Conservation (phyloP, 2,113 vertebrate genomes). For the Gallinago jamesoni region DNA sequence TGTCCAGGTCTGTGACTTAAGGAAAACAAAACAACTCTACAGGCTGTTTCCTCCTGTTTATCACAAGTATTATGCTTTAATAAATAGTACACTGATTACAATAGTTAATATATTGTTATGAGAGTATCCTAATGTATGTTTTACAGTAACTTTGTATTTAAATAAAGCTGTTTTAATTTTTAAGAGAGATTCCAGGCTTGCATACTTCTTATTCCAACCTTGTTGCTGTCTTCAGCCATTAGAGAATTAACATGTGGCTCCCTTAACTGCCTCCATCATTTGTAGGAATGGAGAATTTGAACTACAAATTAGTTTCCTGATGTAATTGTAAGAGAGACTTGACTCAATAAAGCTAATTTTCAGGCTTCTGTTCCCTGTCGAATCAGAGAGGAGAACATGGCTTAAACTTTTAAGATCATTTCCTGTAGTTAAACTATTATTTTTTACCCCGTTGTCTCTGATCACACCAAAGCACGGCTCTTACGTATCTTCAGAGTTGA, state of each 20-base stretch:
- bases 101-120: constrained; percentile 8
- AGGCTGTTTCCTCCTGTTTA: background rate
- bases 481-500: background rate
- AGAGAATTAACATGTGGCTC: background rate
- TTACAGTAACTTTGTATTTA: constrained; percentile 2
- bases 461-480: background rate
- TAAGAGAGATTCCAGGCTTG: background rate
- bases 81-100: background rate
- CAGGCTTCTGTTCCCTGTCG: background rate
- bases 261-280: background rate
- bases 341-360: background rate
- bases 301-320: background rate
- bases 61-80: background rate
- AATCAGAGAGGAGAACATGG: background rate
- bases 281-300: background rate
- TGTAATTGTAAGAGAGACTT: background rate
- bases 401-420: background rate
- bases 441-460: background rate
- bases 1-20: background rate
- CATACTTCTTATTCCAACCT: background rate
- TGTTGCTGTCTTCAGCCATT: background rate
- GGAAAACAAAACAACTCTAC: background rate
- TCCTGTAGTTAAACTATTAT: background rate
- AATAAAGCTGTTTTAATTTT: constrained; percentile 29
- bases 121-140: background rate